Percentiles rank a stretch among this genome's conserved stretches.
Conservation (phyloP, 2,888 invertebrate species). For the Dasypolia templi region DNA sequence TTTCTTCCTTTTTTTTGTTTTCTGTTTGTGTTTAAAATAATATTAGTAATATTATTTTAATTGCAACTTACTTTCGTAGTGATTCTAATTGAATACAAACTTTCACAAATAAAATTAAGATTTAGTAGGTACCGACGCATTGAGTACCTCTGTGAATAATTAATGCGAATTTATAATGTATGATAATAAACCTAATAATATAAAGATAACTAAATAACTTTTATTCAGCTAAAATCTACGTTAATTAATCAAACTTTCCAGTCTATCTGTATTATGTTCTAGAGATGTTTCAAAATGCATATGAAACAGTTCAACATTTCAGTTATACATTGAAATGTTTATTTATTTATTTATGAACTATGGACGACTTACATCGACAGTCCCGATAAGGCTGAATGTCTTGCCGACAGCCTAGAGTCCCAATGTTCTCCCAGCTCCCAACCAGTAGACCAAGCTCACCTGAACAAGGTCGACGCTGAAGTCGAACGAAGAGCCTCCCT, state of each 20-base stretch:
- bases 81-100: conserved; percentile 22
- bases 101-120: conserved; percentile 17
- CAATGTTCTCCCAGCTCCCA: no score
- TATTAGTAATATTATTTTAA: background rate
- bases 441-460: no score
- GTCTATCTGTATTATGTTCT: conserved; percentile 12
- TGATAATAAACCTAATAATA: conserved; percentile 26
- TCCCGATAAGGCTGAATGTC: no score
- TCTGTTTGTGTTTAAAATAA: no score
- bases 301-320: no score
- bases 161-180: conserved; percentile 6
- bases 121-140: background rate
- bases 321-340: no score
- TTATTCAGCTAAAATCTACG: conserved; percentile 20
- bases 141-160: conserved; percentile 6
- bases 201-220: conserved; percentile 31
- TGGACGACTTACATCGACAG: no score
- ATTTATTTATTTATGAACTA: no score
- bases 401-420: no score
- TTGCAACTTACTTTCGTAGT: background rate
- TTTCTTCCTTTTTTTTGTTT: background rate
- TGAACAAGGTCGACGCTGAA: no score
- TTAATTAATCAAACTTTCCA: conserved; percentile 36
- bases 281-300: conserved; percentile 12
- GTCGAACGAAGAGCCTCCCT: no score